These are phyloP conservation scores for Gadus chalcogrammus DNA, from an alignment of 2,113 vertebrate genomes.

Conservation along the genomic window DNA sequence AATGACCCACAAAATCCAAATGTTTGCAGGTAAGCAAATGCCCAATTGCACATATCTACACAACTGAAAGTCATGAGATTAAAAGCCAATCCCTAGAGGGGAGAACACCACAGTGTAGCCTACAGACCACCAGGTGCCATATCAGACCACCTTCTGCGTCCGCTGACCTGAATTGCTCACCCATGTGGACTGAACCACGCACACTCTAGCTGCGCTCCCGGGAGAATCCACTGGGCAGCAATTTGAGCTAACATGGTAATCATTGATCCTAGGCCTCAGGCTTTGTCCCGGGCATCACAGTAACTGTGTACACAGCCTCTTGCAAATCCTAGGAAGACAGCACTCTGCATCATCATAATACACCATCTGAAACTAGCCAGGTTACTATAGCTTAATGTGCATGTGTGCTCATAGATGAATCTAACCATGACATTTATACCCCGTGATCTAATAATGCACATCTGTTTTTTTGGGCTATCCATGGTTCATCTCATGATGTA, in stretches of 20 bases:
- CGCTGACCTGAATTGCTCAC: slow-evolving; percentile 58
- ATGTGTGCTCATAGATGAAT: slow-evolving; percentile 6
- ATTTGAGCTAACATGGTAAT: slow-evolving; percentile 69
- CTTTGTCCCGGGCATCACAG: slow-evolving; percentile 62
- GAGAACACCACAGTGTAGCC: too few relatives aligned
- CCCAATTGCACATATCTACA: too few relatives aligned
- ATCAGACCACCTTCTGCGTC: slow-evolving; percentile 55
- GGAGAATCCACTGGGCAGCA: slow-evolving; percentile 50
- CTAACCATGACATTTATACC: neutral
- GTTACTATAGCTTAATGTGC: slow-evolving; percentile 44
- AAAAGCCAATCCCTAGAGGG: too few relatives aligned
- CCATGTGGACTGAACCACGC: slow-evolving; percentile 53
- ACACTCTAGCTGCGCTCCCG: slow-evolving; percentile 46
- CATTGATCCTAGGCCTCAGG: slow-evolving; percentile 61
- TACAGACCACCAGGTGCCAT: slow-evolving; percentile 39
- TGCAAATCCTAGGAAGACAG: slow-evolving; percentile 48
- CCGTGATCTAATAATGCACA: neutral
- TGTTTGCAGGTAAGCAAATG: too few relatives aligned
- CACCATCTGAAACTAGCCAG: slow-evolving; percentile 32
- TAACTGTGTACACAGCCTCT: slow-evolving; percentile 8
- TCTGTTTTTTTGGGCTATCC: neutral
- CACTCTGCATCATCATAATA: slow-evolving; percentile 44
- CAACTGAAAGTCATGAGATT: too few relatives aligned
- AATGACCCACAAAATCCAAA: too few relatives aligned
- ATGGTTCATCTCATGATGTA: neutral